Conservation (phyloP, 2,113 vertebrate genomes). For the Phalacrocorax pelagicus region DNA sequence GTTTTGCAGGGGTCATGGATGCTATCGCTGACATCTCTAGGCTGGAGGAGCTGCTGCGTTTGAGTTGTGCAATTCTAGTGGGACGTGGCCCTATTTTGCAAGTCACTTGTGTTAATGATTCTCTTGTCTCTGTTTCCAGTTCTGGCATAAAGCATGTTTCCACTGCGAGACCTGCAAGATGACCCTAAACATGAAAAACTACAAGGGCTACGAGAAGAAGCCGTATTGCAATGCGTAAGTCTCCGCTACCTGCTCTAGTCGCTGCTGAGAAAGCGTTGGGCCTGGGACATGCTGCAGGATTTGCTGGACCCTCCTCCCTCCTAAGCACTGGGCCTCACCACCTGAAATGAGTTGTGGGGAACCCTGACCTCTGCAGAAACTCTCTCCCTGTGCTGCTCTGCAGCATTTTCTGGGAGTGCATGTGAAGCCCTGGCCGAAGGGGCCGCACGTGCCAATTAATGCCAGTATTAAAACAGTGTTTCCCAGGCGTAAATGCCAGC, state of each 20-base stretch:
- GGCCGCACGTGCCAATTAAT: not conserved
- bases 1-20: accelerated
- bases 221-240: constrained; percentile 86
- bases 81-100: not conserved
- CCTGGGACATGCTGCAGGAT: not conserved
- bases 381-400: not conserved
- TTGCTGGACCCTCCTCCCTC: not conserved
- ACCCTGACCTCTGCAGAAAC: not conserved
- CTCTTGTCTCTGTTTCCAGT: constrained; percentile 52
- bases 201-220: constrained; percentile 87
- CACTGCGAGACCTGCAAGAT: constrained; percentile 86
- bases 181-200: constrained; percentile 87
- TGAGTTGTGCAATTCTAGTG: accelerated
- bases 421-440: not conserved
- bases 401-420: not conserved
- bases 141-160: constrained; percentile 85
- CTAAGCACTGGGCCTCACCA: accelerated
- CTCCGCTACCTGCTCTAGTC: not conserved
- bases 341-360: accelerated
- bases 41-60: not conserved
- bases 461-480: not conserved
- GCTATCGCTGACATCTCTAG: accelerated
- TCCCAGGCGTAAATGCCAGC: not conserved
- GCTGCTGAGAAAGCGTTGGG: not conserved
- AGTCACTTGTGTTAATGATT: accelerated